Evolutionary conservation across 2,113 vertebrate genomes (phyloP).

Genomic region (Lophochroa leadbeateri): DNA sequence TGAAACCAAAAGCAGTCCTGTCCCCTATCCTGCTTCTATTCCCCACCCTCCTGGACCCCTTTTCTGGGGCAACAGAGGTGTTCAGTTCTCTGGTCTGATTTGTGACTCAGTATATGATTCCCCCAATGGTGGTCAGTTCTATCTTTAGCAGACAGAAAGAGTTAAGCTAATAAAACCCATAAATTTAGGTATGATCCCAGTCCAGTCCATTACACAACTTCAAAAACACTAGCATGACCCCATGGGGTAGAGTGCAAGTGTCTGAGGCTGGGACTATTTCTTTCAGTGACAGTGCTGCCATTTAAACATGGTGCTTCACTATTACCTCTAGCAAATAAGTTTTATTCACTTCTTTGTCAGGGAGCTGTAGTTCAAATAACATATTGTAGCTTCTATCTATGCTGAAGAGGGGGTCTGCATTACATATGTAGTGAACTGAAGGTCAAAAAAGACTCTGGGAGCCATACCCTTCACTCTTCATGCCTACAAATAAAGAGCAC

Average conservation of each 20-base stretch:
- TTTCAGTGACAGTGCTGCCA: background rate
- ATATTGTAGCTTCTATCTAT: background rate
- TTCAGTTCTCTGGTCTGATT: background rate
- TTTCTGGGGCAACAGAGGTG: background rate
- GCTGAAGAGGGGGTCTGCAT: background rate
- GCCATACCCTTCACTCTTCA: background rate
- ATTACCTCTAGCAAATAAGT: background rate
- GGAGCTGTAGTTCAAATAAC: background rate
- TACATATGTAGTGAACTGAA: background rate
- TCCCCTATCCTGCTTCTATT: background rate
- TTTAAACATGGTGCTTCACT: background rate
- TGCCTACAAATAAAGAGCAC: background rate
- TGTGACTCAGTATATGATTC: background rate
- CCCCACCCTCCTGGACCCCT: background rate
- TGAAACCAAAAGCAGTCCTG: background rate
- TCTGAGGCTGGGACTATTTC: background rate
- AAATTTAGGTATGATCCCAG: background rate
- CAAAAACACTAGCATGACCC: fast-evolving
- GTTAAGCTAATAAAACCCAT: background rate
- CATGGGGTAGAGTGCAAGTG: background rate
- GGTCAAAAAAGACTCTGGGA: background rate
- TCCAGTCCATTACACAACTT: background rate
- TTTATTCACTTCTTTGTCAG: background rate
- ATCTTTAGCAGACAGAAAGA: background rate
- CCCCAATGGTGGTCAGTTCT: background rate